Evolutionary conservation across 2,888 invertebrate species (phyloP), one percentile per base, ranked within the genome.

Genomic region (Platycnemis pennipes): DNA sequence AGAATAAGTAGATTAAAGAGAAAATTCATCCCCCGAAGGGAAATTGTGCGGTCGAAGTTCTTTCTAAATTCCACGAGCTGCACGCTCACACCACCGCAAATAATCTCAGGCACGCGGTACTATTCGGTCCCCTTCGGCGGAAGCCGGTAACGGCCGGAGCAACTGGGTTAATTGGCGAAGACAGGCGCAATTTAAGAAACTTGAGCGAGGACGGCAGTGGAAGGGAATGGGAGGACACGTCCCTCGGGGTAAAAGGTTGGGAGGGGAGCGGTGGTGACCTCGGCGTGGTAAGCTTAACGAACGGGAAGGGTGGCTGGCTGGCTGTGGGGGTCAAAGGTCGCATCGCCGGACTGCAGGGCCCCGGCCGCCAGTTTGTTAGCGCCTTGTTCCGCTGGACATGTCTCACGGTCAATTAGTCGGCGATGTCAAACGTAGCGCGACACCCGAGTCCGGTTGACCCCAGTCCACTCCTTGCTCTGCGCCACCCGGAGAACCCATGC

Each of bases 351-450:
- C 77, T 3, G 31, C 2, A 16, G 37, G 77, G 11, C 44, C 63
- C 31, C 56, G 31, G 89, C 22, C 56, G 56, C 37, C 63, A 44
- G 91, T 91, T 91, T 91, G 91, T 91, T 63, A 91, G 56, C 91
- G 91, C 91, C 91, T 91, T 91, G 91, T 91, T 91, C 44, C 91
- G 45, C 91, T 26, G 91, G 56, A n/a, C 63, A 37, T 77, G 77
- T 91, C 63, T 63, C 44, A 91, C 69, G 56, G 91, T 22, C 91
- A 91, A 91, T 91, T 91, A 91, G 91, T 91, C 91, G 44, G 44
- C 26, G 91, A 69, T 91, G 91, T 91, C 91, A 91, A 91, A 87
- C n/a, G 87, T 45, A 45, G 19, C 45, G 87, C 63, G 63, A 63
- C 91, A 44, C 44, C 69, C 42, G 42, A 37, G 22, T 3, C 53